phyloP scores from a whole-genome alignment of 2,113 vertebrate species.

The Mungos mungo region DNA sequence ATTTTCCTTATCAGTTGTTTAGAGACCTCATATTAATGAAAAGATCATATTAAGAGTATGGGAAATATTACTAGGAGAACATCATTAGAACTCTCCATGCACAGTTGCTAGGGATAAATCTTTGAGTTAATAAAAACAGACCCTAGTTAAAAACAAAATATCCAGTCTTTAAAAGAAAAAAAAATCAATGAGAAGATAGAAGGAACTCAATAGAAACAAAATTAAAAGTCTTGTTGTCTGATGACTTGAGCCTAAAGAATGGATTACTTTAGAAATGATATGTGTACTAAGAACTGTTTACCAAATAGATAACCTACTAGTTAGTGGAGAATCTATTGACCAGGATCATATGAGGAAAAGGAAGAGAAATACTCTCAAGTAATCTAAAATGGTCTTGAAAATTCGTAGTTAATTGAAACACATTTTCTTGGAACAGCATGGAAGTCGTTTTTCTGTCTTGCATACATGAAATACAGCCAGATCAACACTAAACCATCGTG shows the following conservation, averaged over 20 bases:
- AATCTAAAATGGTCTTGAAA: neutral
- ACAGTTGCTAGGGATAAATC: neutral
- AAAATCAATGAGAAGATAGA: neutral
- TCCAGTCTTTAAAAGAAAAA: neutral
- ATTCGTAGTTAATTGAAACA: neutral
- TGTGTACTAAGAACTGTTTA: neutral
- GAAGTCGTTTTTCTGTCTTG: no score
- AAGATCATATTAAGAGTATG: neutral
- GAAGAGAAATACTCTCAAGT: neutral
- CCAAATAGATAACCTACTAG: neutral
- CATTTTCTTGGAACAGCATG: neutral
- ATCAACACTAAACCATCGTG: no score
- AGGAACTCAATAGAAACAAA: neutral
- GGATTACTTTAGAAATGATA: neutral
- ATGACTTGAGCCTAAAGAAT: neutral
- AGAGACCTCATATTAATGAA: neutral
- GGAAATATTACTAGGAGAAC: neutral
- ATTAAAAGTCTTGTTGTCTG: neutral
- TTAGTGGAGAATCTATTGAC: neutral
- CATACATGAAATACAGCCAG: no score
- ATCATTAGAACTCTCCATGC: neutral
- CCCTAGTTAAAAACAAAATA: neutral
- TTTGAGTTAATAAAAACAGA: neutral
- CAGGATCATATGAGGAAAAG: neutral
- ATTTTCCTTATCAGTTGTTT: neutral